Evolutionary conservation across 1,140 invertebrate genomes (phyloP).

Genomic region (Ericerus pela): DNA sequence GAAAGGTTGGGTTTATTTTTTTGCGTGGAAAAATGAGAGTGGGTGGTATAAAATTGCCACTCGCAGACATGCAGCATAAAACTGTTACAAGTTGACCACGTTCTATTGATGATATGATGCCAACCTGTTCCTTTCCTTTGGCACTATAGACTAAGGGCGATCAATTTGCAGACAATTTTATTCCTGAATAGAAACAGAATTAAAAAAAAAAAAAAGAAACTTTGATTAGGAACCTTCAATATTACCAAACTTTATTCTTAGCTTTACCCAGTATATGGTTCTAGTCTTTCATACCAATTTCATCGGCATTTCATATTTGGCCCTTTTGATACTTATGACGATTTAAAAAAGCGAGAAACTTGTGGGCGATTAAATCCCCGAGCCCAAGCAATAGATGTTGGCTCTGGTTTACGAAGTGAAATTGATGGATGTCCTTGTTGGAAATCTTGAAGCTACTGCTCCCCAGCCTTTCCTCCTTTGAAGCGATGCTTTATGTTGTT

Average conservation of each 20-base stretch:
- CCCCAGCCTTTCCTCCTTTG: conserved; percentile 13
- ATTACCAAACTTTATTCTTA: too few relatives aligned
- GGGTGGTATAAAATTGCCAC: conserved; percentile 31
- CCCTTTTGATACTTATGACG: conserved; percentile 19
- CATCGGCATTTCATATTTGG: conserved; percentile 29
- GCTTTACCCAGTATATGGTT: too few relatives aligned
- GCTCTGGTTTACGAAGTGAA: conserved; percentile 30
- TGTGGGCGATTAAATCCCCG: conserved; percentile 27
- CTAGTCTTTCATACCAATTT: conserved; percentile 32
- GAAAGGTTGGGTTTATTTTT: conserved; percentile 24
- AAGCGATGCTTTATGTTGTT: conserved; percentile 13
- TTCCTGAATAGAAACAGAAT: background rate
- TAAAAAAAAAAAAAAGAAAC: background rate
- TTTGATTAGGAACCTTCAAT: too few relatives aligned
- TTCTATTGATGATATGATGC: background rate
- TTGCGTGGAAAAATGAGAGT: conserved; percentile 29
- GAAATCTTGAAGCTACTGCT: conserved; percentile 17
- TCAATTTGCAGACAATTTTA: background rate
- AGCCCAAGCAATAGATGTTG: conserved; percentile 30
- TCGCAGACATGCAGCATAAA: conserved; percentile 28
- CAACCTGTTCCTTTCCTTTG: background rate
- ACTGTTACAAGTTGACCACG: conserved; percentile 32
- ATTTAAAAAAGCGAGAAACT: background rate
- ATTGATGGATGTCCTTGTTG: conserved; percentile 27
- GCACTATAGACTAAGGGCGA: background rate